phyloP scores from a whole-genome alignment of 2,888 invertebrate species.

The Tenthredo mesomela region DNA sequence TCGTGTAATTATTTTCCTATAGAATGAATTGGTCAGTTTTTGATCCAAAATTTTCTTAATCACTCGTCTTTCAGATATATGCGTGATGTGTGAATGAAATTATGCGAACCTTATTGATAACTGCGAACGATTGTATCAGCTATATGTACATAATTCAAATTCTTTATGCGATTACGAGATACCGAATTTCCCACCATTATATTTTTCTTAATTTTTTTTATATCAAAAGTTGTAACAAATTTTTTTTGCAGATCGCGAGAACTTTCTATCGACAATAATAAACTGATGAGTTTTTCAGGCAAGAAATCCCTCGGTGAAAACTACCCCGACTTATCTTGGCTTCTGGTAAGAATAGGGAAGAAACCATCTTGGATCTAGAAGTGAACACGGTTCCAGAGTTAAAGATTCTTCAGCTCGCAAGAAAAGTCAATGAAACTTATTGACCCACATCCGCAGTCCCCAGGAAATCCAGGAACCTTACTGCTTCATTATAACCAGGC shows the following conservation, averaged over 20 bases:
- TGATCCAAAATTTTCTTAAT: not conserved
- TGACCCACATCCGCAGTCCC: no score
- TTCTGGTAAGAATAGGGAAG: not conserved
- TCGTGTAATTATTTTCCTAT: not conserved
- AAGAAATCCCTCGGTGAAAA: not conserved
- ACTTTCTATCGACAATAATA: constrained; percentile 3
- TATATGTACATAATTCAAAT: not conserved
- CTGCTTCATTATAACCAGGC: not conserved
- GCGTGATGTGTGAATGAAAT: not conserved
- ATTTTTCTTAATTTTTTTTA: no score
- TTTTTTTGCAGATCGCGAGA: not conserved
- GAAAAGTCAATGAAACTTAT: not conserved
- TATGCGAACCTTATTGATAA: not conserved
- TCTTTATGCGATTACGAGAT: not conserved
- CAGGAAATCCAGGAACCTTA: not conserved
- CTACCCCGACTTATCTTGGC: not conserved
- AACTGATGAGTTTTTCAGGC: not conserved
- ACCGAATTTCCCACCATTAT: no score
- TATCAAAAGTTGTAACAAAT: not conserved
- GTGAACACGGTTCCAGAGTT: not conserved
- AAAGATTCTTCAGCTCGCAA: not conserved
- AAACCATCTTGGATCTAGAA: not conserved
- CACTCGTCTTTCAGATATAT: no score
- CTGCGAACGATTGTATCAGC: not conserved
- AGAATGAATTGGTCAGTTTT: not conserved